Base-by-base conservation (phyloP, 2,113 vertebrate genomes). In the Bucco capensis region DNA sequence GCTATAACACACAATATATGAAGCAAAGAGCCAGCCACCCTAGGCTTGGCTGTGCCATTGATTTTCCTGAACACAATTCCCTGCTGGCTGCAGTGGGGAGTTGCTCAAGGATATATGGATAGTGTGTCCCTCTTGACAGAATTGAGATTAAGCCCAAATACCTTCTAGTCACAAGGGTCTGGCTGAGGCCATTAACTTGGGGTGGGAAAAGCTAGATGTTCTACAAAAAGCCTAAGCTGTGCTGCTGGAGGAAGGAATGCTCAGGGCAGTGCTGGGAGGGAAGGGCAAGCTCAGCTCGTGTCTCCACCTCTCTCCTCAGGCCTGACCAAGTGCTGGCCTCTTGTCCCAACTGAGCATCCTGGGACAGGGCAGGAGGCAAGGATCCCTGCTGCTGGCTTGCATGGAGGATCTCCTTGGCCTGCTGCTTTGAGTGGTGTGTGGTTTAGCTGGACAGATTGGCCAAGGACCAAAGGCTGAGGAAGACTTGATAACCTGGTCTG, bases 41-140 rank as follows among this genome's bases (percentile, higher is more conserved):
- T 42, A 57, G 83, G 37, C 35, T 91, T 85, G 35, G 51, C 78
- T 66, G 53, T n/a, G 23, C 46, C 70, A 92, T 75, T 76, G 87
- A 94, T 93, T 91, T 65, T 72, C 57, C 35, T 85, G 70, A 86
- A 58, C 21, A 54, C 78, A 91, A 89, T 86, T 91, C 85, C 67
- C 85, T 66, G 38, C 54, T 83, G 93, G 58, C 70, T 90, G 58
- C 62, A 58, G 30, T 31, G 35, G 66, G 38, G 83, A 86, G 61
- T 86, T 94, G 47, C 62, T 93, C 73, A 54, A 69, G 75, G 38
- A 38, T 75, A 38, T 75, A 88, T 60, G 82, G 82, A 67, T 50
- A 75, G 31, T 0, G 0, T 84, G 61, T 74, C 77, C 18, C 53
- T 81, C 38, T 82, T 44, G 12, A 86, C 49, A 83, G 83, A 88